Percentiles rank a stretch among this genome's conserved stretches.
Evolutionary conservation across 2,113 vertebrate species (phyloP).

Genomic region (Stegastes partitus): DNA sequence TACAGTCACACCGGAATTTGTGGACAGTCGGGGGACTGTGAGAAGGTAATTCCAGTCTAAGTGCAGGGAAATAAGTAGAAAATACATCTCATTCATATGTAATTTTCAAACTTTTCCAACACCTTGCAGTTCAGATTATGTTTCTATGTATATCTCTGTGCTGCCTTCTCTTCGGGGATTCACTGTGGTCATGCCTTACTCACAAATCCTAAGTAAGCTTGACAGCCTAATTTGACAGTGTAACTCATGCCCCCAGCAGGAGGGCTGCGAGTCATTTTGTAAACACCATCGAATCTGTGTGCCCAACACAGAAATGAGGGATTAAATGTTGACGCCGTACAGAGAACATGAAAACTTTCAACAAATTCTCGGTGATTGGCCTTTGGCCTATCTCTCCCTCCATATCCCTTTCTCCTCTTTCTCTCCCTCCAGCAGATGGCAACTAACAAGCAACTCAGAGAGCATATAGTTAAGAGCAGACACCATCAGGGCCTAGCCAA

Average conservation of each 20-base stretch:
- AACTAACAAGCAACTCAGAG: slow-evolving; percentile 71
- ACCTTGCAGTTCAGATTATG: slow-evolving; percentile 34
- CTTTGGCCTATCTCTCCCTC: slow-evolving; percentile 50
- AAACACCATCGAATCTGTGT: slow-evolving; percentile 58
- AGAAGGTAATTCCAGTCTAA: not conserved
- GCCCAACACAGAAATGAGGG: slow-evolving; percentile 47
- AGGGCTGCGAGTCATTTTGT: slow-evolving; percentile 52
- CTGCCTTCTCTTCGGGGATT: slow-evolving; percentile 33
- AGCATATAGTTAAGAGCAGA: slow-evolving; percentile 50
- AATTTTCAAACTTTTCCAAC: slow-evolving; percentile 27
- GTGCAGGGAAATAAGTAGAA: not conserved
- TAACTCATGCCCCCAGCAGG: slow-evolving; percentile 39
- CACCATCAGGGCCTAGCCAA: slow-evolving; percentile 43
- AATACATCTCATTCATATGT: not conserved
- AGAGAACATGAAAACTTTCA: slow-evolving; percentile 53
- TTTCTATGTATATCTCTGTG: slow-evolving; percentile 16
- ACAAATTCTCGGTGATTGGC: slow-evolving; percentile 47
- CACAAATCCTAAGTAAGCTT: slow-evolving; percentile 57
- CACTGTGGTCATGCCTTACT: slow-evolving; percentile 39
- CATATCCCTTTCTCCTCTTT: slow-evolving; percentile 24
- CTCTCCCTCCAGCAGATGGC: slow-evolving; percentile 50
- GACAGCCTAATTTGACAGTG: slow-evolving; percentile 65
- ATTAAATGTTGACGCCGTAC: slow-evolving; percentile 44
- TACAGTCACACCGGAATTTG: not conserved
- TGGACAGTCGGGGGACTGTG: not conserved